phyloP scores from a whole-genome alignment of 1,140 invertebrate genomes.

The Oryctes rhinoceros region DNA sequence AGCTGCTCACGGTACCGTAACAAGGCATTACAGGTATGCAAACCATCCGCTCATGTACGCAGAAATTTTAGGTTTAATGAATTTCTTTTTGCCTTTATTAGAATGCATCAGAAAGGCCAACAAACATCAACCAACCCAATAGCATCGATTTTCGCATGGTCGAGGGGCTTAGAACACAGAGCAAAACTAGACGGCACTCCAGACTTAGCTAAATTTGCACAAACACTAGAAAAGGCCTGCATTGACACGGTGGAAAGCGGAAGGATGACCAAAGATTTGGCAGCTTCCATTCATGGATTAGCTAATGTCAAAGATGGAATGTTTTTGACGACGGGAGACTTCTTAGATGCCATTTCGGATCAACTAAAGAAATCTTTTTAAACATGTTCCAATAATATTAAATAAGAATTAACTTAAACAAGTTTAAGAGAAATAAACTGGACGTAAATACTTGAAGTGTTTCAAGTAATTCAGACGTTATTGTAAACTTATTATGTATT shows the following conservation, averaged over 20 bases:
- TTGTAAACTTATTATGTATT: not conserved
- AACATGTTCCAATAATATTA: slow-evolving; percentile 3
- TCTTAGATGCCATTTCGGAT: slow-evolving; percentile 82
- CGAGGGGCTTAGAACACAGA: slow-evolving; percentile 82
- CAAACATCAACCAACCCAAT: slow-evolving; percentile 91
- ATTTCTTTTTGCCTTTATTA: slow-evolving; percentile 45
- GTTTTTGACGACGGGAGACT: slow-evolving; percentile 87
- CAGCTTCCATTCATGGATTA: slow-evolving; percentile 85
- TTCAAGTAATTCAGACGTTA: not conserved
- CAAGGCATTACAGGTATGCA: slow-evolving; percentile 80
- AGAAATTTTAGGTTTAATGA: not conserved
- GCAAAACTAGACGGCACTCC: slow-evolving; percentile 83
- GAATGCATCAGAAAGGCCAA: slow-evolving; percentile 80
- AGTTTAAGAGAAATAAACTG: not conserved
- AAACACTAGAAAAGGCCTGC: slow-evolving; percentile 73
- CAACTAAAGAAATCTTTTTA: slow-evolving; percentile 70
- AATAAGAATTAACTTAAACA: not conserved
- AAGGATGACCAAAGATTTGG: slow-evolving; percentile 93
- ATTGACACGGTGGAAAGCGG: slow-evolving; percentile 87
- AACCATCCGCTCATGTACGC: not conserved
- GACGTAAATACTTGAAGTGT: slow-evolving; percentile 24
- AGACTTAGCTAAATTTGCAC: slow-evolving; percentile 70
- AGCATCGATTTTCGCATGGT: slow-evolving; percentile 94
- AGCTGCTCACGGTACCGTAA: slow-evolving; percentile 92
- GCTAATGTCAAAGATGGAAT: slow-evolving; percentile 79